Base-by-base conservation (phyloP, 2,888 invertebrate genomes). In the Dendrolimus pini region DNA sequence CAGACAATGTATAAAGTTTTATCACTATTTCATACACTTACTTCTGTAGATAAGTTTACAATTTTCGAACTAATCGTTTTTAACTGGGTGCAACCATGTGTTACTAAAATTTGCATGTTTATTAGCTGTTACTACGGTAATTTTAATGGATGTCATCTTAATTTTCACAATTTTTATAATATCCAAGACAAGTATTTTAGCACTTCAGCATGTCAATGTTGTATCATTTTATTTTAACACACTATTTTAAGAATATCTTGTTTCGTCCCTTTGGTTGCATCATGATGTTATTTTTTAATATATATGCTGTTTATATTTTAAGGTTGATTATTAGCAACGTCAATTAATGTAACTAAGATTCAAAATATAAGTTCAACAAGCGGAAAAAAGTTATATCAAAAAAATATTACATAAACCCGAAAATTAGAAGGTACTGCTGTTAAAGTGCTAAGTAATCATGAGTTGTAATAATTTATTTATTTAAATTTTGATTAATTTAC, bases 1-100 rank as follows among this genome's bases (percentile, higher is more conserved):
- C 78, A 75, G 78, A 75, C 60, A 77, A 67, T 78, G 75, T 79
- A 75, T 59, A 77, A 67, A 68, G 64, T 63, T 57, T 58, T 64
- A 30, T 67, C 69, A 71, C 64, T 64, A 66, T 66, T 63, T 55
- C 65, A 65, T 56, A 64, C 65, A 64, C 9, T 41, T 55, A 55
- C 53, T 58, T 59, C 41, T 68, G 74, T 75, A 75, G 74, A 74
- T 71, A 70, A 66, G 72, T 59, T 55, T 54, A n/a, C 9, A 57
- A 52, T 18, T 7, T 14, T 53, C 30, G 10, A n/a, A 13, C 9
- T 41, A 55, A 30, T 54, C 8, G 13, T 13, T 54, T 18, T 54
- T 18, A n/a, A n/a, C 8, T 18, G 41, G 41, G 47, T 47, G 12
- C 9, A 47, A 47, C 12, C 2, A 47, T 47, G 7, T 47, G 9